These are phyloP conservation scores for Gryllus bimaculatus DNA, from an alignment of 1,140 invertebrate species.

Conservation along the genomic window DNA sequence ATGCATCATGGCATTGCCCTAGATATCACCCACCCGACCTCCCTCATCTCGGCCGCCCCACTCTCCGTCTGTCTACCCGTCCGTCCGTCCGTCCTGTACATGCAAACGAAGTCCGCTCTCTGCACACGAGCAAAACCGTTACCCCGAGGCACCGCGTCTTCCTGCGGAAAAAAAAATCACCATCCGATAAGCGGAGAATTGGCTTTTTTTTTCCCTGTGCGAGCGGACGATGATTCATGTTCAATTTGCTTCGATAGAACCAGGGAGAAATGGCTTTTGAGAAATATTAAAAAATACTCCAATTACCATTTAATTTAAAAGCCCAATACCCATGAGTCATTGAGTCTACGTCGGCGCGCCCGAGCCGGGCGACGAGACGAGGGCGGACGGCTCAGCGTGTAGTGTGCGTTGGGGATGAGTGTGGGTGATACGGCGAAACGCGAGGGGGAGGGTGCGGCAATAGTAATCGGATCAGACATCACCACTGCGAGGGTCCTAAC, in stretches of 20 bases:
- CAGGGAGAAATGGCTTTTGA: neutral
- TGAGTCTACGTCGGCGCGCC: neutral
- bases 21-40: neutral
- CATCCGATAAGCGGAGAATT: neutral
- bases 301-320: constrained; percentile 2
- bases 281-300: neutral
- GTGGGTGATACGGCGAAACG: no score
- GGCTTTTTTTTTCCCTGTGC: neutral
- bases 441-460: neutral
- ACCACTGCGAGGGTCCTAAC: neutral
- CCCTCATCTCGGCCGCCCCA: neutral
- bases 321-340: neutral
- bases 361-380: neutral
- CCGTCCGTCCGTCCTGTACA: no score
- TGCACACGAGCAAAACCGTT: no score
- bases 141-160: no score
- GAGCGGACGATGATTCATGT: neutral
- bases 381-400: neutral
- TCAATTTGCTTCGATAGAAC: neutral
- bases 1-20: neutral
- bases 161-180: no score
- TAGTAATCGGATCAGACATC: neutral
- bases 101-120: no score
- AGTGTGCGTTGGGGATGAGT: neutral
- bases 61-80: neutral